Evolutionary conservation across 2,888 invertebrate species (phyloP), one percentile per base, ranked within the genome.

Genomic region (Limnephilus lunatus): DNA sequence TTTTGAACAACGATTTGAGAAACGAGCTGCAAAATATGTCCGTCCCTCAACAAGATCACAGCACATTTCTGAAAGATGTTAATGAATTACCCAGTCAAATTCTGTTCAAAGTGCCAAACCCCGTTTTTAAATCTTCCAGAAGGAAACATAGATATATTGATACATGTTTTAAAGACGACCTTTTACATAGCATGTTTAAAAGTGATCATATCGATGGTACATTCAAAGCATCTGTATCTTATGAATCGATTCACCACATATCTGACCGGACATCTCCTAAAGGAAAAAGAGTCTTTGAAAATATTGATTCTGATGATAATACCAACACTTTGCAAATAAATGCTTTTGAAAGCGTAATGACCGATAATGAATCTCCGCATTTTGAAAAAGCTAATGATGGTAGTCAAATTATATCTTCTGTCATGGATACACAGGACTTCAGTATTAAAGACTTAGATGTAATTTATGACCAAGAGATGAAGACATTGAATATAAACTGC

Each of bases 371-470:
- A 9, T 83, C 19, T 32, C 32, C 12, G 32, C 19, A 83, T 83
- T 32, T 83, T 83, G 19, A 83, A 32, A 82, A 82, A 31, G 31
- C 30, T 31, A 12, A 83, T 83, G 19, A 32, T 32, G 83, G 35
- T 14, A 83, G 15, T 83, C 35, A 83, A 31, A 25, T 83, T 35
- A 35, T 0, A 83, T 83, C 83, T 89, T 94, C 94, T 39, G 94
- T 94, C 39, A 94, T 94, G 94, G 94, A 94, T 89, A 93, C 94
- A 11, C 94, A 94, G 94, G 95, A 95, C 82, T 93, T 95, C 81
- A 95, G 95, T n/a, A 94, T 31, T 35, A 86, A 86, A 86, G 53
- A 86, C 44, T 44, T 86, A 30, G 44, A 86, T 44, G n/a, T 48
- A 44, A 86, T 48, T 86, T 31, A 30, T 86, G 86, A 30, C 30